phyloP scores from a whole-genome alignment of 2,797 vertebrate species.

The Dicrostonyx torquatus region DNA sequence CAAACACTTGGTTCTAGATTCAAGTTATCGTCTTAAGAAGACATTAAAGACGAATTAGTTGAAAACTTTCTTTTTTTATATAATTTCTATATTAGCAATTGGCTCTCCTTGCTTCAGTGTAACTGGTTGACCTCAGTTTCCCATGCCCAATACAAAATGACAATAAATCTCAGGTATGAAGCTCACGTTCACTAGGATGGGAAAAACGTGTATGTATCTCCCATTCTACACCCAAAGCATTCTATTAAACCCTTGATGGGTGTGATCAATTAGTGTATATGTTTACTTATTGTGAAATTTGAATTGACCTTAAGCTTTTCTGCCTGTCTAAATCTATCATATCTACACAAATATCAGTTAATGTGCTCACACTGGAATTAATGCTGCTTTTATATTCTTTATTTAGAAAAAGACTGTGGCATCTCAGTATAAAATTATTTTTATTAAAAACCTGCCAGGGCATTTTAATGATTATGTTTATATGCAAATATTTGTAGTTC shows the following conservation, averaged over 20 bases:
- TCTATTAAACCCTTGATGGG: neutral
- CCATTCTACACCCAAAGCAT: neutral
- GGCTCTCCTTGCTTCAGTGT: neutral
- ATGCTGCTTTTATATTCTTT: neutral
- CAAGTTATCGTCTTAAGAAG: neutral
- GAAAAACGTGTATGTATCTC: neutral
- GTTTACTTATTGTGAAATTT: neutral
- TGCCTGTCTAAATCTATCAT: neutral
- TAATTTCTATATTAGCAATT: neutral
- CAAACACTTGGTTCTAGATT: neutral
- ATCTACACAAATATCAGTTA: neutral
- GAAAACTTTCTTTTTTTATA: neutral
- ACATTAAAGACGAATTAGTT: neutral
- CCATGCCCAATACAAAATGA: neutral
- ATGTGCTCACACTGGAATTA: neutral
- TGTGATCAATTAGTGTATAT: neutral
- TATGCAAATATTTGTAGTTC: neutral
- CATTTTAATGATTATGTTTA: neutral
- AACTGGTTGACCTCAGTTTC: neutral
- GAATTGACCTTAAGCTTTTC: conserved; percentile 35
- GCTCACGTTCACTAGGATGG: neutral
- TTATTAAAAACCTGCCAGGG: neutral
- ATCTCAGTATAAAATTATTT: conserved; percentile 4
- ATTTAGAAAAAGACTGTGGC: neutral
- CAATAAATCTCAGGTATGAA: neutral